Base-by-base conservation (phyloP, 2,888 invertebrate genomes). In the Liposcelis brunnea region DNA sequence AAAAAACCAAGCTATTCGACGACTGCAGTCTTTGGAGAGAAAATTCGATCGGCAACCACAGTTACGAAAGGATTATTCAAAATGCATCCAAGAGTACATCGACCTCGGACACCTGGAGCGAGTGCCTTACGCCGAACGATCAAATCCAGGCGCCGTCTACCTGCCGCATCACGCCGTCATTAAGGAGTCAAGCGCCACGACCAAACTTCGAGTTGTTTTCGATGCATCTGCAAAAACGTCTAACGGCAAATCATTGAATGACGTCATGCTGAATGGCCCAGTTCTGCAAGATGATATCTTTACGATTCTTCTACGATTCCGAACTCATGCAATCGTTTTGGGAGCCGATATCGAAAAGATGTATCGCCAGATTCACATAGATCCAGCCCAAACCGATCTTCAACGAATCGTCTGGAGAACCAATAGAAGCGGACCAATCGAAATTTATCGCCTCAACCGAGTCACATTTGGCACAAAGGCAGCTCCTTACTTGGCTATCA, bases 331-430 rank as follows among this genome's bases (percentile, higher is more conserved):
- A 8, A 50, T 54, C 18, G 55, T 55, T 1, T 49, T 62, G 10
- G 55, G 54, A 6, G 57, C 57, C 0, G 61, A 61, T 43, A 56
- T 62, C 11, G 54, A 51, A 18, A 61, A 62, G 48, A 60, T 60
- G 57, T 60, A 56, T 46, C 50, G 58, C 1, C 57, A 58, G 47
- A 53, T 60, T 14, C n/a, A 33, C 1, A 44, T 60, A 1, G 44
- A 51, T 16, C 42, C 48, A 1, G 48, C 49, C 2, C 54, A 61
- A 31, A 40, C 52, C 14, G 31, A 54, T 18, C 50, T 56, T 10
- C 61, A 60, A 43, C 46, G 55, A 10, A 60, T 63, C 5, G 36
- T 62, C 3, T 61, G 61, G 61, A 44, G 58, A 21, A 45, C 52
- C 6, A 21, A 50, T 35, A 48, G 51, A 7, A 10, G 8, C 8